Conservation (phyloP, 1,140 invertebrate genomes). For the Megathymus violae region DNA sequence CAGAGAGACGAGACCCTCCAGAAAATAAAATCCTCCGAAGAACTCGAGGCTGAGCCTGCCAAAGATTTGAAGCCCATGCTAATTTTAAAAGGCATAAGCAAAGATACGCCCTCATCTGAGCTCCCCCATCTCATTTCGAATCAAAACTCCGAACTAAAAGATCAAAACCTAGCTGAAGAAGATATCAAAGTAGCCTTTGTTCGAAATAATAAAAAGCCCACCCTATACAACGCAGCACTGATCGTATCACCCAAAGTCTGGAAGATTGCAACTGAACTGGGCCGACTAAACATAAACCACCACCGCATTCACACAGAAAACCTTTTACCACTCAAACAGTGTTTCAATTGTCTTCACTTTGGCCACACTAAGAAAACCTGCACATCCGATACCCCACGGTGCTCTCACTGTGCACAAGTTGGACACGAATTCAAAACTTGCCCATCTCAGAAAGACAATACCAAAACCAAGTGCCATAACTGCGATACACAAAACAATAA, state of each 20-base stretch:
- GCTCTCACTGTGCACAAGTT: conserved; percentile 13
- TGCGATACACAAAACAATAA: conserved; percentile 17
- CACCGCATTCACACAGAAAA: conserved; percentile 25
- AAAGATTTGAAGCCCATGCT: conserved; percentile 7
- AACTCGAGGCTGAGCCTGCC: not conserved
- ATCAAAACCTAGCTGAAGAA: not conserved
- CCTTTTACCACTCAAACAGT: conserved; percentile 34
- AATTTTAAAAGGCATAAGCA: not conserved
- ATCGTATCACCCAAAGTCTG: not conserved
- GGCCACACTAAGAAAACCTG: conserved; percentile 27
- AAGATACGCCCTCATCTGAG: not conserved
- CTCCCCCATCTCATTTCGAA: not conserved
- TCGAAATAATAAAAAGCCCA: conserved; percentile 25
- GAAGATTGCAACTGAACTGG: conserved; percentile 2
- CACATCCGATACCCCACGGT: not conserved
- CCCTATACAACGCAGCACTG: conserved; percentile 28
- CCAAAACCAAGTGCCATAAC: conserved; percentile 17
- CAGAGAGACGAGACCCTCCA: conserved; percentile 29
- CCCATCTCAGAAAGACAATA: not conserved
- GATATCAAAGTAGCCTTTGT: conserved; percentile 16
- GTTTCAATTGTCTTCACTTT: conserved; percentile 23
- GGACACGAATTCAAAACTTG: conserved; percentile 6
- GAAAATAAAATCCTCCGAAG: not conserved
- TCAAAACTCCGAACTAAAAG: not conserved
- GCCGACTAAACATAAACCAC: conserved; percentile 27